Base-by-base conservation (phyloP, 2,888 invertebrate species). In the Ernsta delagoae region DNA sequence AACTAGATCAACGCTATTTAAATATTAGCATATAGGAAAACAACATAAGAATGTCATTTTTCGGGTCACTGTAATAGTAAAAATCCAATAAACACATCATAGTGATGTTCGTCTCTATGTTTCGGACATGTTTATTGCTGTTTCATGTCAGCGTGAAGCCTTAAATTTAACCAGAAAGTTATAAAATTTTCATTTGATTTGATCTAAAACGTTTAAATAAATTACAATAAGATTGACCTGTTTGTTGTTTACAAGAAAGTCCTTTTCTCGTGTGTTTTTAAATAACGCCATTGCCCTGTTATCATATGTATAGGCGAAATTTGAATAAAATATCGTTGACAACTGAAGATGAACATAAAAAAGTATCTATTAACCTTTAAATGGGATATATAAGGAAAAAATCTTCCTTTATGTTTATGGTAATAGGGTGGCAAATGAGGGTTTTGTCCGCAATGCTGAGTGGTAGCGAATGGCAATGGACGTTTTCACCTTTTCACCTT, bases 11-110 rank as follows among this genome's bases (percentile, higher is more conserved):
- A 56, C 56, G 56, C 36, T 57, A 68, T 61, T 31, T 57, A 39
- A 68, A 50, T 34, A 68, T 68, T 68, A n/a, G 11, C 61, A 68
- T 56, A 48, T 11, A 68, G 56, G 56, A 48, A 62, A 61, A 61
- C 59, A 45, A 53, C 36, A 12, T 60, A 12, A 60, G 53, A 31
- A 54, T 43, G 54, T 61, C 5, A 67, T 36, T 48, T 48, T 57
- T 68, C 61, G 12, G 67, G 67, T 68, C 67, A 62, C n/a, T 6
- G 36, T 34, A 56, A 56, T 68, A 68, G 56, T 62, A 68, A 68
- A 59, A 68, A 61, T 62, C 56, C 16, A 34, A 62, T 50, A 54
- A 67, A 50, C 43, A 36, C 43, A 54, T 68, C 67, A 61, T 60
- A 60, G 36, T 16, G 24, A 54, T 56, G 24, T 68, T 68, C 56